phyloP scores from a whole-genome alignment of 2,888 invertebrate genomes.

The Trilocha varians region DNA sequence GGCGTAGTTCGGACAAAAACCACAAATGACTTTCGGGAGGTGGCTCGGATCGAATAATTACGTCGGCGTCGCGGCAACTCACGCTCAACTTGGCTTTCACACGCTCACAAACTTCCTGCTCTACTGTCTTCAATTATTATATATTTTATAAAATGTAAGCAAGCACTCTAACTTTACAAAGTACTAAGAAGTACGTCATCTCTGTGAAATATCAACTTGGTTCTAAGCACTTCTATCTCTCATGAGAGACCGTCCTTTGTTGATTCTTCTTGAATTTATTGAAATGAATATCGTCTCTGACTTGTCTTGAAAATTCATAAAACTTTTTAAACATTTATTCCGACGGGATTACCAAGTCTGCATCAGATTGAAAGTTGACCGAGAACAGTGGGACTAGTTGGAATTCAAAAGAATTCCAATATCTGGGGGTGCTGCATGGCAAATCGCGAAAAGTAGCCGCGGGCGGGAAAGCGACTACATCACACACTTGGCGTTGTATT shows the following conservation, averaged over 20 bases:
- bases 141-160: conserved; percentile 54
- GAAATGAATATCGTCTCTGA: too few relatives aligned
- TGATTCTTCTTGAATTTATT: too few relatives aligned
- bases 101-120: conserved; percentile 43
- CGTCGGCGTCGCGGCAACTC: conserved; percentile 27
- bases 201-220: too few relatives aligned
- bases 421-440: conserved; percentile 37
- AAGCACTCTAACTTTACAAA: conserved; percentile 40
- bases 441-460: conserved; percentile 30
- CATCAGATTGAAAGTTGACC: conserved; percentile 46
- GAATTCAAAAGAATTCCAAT: conserved; percentile 69
- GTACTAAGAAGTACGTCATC: background rate
- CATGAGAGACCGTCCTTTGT: too few relatives aligned
- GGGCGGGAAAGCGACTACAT: conserved; percentile 9
- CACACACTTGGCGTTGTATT: background rate
- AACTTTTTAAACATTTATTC: conserved; percentile 19
- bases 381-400: conserved; percentile 44
- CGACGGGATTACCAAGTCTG: conserved; percentile 44
- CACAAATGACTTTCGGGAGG: conserved; percentile 56
- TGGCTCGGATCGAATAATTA: conserved; percentile 58
- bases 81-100: conserved; percentile 51
- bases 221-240: too few relatives aligned
- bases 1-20: conserved; percentile 54
- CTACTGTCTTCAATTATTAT: conserved; percentile 46
- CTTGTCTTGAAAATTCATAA: background rate